Percentiles rank a stretch among this genome's conserved stretches.
phyloP scores from a whole-genome alignment of 1,140 invertebrate species.

The Diplogasteroides magnus region DNA sequence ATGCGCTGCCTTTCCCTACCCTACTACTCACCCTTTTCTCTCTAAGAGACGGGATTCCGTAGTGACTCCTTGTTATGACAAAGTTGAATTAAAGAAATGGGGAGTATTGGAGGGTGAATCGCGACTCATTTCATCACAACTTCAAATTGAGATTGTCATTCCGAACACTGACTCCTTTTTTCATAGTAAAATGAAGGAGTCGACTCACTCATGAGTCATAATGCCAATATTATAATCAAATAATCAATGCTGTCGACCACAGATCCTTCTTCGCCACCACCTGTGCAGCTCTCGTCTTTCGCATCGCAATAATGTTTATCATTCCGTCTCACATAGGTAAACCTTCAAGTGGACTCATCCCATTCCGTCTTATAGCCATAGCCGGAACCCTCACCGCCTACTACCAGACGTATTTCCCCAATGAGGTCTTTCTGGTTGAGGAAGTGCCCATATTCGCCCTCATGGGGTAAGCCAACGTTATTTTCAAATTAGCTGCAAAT shows the following conservation, averaged over 20 bases:
- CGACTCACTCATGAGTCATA: too few species aligned
- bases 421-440: slow-evolving; percentile 78
- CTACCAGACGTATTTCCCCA: slow-evolving; percentile 48
- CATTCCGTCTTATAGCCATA: slow-evolving; percentile 5
- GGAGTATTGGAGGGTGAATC: background rate
- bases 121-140: background rate
- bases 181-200: too few species aligned
- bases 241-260: slow-evolving; percentile 68
- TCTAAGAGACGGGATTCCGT: too few species aligned
- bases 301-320: slow-evolving; percentile 61
- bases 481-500: slow-evolving; percentile 16
- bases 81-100: too few species aligned
- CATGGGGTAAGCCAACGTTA: slow-evolving; percentile 70
- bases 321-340: slow-evolving; percentile 46
- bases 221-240: too few species aligned
- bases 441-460: slow-evolving; percentile 87
- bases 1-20: too few species aligned
- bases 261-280: slow-evolving; percentile 94
- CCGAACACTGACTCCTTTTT: background rate
- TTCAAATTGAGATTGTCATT: background rate
- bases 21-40: too few species aligned
- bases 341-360: background rate
- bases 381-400: slow-evolving; percentile 49
- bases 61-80: too few species aligned
- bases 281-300: slow-evolving; percentile 87